Percentiles rank a stretch among this genome's conserved stretches.
These are phyloP conservation scores for Toxotes lorentzi DNA, from an alignment of 2,797 vertebrate genomes.

Conservation along the genomic window DNA sequence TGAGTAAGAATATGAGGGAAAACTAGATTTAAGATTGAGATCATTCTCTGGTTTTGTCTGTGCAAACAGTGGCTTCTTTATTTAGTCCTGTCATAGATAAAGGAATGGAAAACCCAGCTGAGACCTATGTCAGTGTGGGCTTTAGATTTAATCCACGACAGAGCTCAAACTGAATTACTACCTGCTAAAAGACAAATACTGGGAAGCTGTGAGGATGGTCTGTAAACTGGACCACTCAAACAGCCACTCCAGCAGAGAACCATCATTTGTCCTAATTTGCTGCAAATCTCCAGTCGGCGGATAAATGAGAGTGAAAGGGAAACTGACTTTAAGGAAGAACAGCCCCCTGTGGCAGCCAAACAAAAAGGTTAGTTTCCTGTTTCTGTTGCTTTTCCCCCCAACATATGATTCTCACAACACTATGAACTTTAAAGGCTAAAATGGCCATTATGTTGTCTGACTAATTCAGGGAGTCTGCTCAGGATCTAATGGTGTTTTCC, in stretches of 20 bases:
- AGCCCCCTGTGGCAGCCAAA: neutral
- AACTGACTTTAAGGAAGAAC: conserved; percentile 5
- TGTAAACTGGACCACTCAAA: conserved; percentile 2
- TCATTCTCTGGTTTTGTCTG: neutral
- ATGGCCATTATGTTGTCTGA: conserved; percentile 19
- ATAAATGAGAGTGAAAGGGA: too few relatives aligned
- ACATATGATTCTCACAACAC: neutral
- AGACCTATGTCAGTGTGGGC: neutral
- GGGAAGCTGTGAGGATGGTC: neutral
- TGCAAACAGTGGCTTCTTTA: neutral
- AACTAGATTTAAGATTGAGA: too few relatives aligned
- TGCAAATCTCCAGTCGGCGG: neutral
- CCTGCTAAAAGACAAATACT: conserved; percentile 1
- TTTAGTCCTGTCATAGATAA: neutral
- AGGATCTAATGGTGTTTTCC: conserved; percentile 29
- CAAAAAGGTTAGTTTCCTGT: conserved; percentile 18
- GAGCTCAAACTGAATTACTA: neutral
- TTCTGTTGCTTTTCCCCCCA: neutral
- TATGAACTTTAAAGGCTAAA: conserved; percentile 55
- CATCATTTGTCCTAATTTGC: neutral
- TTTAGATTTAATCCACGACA: neutral
- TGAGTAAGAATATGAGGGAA: too few relatives aligned
- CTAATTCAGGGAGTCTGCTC: conserved; percentile 23
- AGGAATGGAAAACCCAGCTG: neutral
- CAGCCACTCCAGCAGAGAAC: neutral